Conservation (phyloP, 1,140 invertebrate species). For the Habropoda laboriosa region DNA sequence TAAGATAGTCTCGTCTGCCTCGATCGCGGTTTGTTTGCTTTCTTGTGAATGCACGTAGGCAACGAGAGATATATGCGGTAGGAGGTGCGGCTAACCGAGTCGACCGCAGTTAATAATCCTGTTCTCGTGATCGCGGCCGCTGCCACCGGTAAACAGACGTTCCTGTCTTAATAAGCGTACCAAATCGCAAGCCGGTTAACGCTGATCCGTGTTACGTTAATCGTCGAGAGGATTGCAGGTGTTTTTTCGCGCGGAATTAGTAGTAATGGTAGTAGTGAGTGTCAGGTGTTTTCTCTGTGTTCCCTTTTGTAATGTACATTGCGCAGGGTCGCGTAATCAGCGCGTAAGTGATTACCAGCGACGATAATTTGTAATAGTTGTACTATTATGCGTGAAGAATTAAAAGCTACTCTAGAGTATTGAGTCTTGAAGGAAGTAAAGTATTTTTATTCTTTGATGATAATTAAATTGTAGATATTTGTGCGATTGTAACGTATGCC, state of each 20-base stretch:
- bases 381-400: too few species aligned
- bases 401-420: too few species aligned
- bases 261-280: too few species aligned
- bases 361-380: too few species aligned
- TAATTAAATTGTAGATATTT: too few species aligned
- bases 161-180: constrained; percentile 52
- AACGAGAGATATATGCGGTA: constrained; percentile 41
- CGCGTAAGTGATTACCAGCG: too few species aligned
- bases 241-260: background rate
- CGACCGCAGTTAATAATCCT: constrained; percentile 66
- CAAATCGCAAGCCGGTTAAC: constrained; percentile 37
- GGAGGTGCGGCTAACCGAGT: constrained; percentile 66
- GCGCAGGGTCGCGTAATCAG: too few species aligned
- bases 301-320: too few species aligned
- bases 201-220: background rate
- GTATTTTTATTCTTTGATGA: too few species aligned
- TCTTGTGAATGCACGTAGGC: constrained; percentile 46
- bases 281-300: too few species aligned
- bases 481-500: too few species aligned
- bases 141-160: constrained; percentile 54
- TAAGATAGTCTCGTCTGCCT: constrained; percentile 22
- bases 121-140: constrained; percentile 52
- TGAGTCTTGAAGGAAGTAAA: too few species aligned
- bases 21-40: constrained; percentile 53
- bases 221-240: background rate